Percentiles rank a stretch among this genome's conserved stretches.
Conservation (phyloP, 2,113 vertebrate species). For the Cottus gobio region DNA sequence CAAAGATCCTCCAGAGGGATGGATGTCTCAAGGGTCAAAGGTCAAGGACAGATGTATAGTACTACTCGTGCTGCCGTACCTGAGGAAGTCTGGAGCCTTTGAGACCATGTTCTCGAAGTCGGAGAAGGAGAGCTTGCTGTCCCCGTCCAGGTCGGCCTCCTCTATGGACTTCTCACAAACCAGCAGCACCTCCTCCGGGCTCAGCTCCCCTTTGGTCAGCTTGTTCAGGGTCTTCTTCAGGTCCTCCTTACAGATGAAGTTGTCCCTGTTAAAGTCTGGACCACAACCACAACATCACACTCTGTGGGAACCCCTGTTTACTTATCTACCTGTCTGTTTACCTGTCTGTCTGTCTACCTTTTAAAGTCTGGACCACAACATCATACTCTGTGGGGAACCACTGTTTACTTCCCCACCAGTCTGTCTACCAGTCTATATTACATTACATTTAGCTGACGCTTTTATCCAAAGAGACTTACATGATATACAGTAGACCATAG, state of each 20-base stretch:
- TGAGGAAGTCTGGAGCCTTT: slow-evolving; percentile 96
- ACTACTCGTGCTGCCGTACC: slow-evolving; percentile 73
- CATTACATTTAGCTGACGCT: too few relatives aligned
- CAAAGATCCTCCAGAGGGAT: not conserved
- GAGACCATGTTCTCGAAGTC: slow-evolving; percentile 99
- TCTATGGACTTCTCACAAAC: slow-evolving; percentile 96
- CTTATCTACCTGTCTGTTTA: too few relatives aligned
- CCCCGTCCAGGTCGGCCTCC: slow-evolving; percentile 95
- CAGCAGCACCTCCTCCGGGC: slow-evolving; percentile 89
- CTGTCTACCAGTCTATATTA: too few relatives aligned
- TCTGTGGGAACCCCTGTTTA: too few relatives aligned
- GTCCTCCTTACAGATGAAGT: slow-evolving; percentile 96
- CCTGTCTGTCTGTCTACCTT: not conserved
- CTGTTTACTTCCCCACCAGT: too few relatives aligned
- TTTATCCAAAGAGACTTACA: too few relatives aligned
- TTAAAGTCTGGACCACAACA: too few relatives aligned
- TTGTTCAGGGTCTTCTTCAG: slow-evolving; percentile 89
- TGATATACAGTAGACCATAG: too few relatives aligned
- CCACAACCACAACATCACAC: not conserved
- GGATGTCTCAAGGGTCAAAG: not conserved
- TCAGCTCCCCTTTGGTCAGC: slow-evolving; percentile 93
- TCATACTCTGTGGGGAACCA: too few relatives aligned
- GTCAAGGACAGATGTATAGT: too few relatives aligned
- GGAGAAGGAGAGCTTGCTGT: slow-evolving; percentile 90
- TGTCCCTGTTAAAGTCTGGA: slow-evolving; percentile 95